Evolutionary conservation across 1,140 invertebrate genomes (phyloP), one percentile per base, ranked within the genome.

Genomic region (Papilio aristodemus): DNA sequence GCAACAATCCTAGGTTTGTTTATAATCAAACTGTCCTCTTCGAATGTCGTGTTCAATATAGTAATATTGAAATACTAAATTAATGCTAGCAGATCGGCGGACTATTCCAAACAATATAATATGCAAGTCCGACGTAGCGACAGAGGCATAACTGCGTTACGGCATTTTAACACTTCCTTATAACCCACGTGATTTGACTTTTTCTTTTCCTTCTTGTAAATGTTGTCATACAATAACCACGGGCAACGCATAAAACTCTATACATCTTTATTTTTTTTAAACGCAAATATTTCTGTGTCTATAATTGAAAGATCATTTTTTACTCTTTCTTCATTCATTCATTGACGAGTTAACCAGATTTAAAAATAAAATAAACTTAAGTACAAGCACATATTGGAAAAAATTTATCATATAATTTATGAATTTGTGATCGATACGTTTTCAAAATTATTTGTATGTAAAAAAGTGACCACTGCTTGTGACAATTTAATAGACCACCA

Each of bases 131-230:
- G 46, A 54, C 46, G 46, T 25, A 22, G 19, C 19, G 7, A 8
- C 9, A 46, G 17, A 46, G 9, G 7, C 14, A 10, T 10, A 46
- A 22, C 46, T 4, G 22, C 9, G 19, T 19, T 54, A 19, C 17
- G 46, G 19, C 17, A 54, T 54, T 54, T 54, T 22, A 54, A 54
- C 0, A 54, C 19, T 54, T 54, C 19, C 46, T 54, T 9, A 54
- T 54, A 32, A 22, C 46, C 46, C 11, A 19, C 11, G 9, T 9
- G 19, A 54, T 54, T 14, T 43, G 19, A 54, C 46, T 54, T 54
- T 54, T 19, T 17, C 46, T 54, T 54, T 54, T 3, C 19, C 17
- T 0, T 54, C 22, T 54, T 22, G 46, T 54, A 54, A 25, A 54
- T 54, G 46, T 54, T 19, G 43, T 46, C 19, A 19, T 54, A 0